Base-by-base conservation (phyloP, 1,140 invertebrate species). In the Vanessa tameamea region DNA sequence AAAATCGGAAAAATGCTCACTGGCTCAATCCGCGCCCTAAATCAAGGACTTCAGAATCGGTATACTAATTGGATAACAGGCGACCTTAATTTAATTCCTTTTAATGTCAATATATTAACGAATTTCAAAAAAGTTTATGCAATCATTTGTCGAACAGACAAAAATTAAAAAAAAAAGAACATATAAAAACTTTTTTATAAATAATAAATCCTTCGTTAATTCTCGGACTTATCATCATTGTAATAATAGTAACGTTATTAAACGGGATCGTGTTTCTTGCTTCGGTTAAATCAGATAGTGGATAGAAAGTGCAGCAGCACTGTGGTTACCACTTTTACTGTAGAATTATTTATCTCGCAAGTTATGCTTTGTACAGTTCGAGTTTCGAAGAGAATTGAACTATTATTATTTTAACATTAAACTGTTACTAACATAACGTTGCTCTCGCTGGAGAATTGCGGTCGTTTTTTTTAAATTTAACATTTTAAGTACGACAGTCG, bases 271-370 rank as follows among this genome's bases (percentile, higher is more conserved):
- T 15, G 50, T 53, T 53, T 5, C 50, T 53, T 53, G 53, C 53
- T 57, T 57, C 31, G 57, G 57, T 61, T 61, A 37, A 61, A 61
- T 61, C 57, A 61, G 57, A 61, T 61, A 61, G 57, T 15, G 53
- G 31, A 26, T 61, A 61, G 57, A 61, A 61, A 61, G 57, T 37
- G 9, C 16, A 4, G 16, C 53, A 20, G 57, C 57, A 37, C 57
- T 61, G 57, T 61, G 57, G 57, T 61, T 61, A 61, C 26, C 20
- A n/a, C 57, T 61, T 13, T 61, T 61, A 61, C 57, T 61, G 13
- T 26, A 31, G 9, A 7, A 55, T 59, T 26, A 26, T 59, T 59
- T n/a, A 59, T 59, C 16, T 57, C 23, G 8, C 31, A 14, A 23
- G 20, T 31, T 37, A 61, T 57, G 20, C 53, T 57, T 57, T 53